Conservation (phyloP, 2,888 invertebrate genomes). For the Eugnorisma glareosa region DNA sequence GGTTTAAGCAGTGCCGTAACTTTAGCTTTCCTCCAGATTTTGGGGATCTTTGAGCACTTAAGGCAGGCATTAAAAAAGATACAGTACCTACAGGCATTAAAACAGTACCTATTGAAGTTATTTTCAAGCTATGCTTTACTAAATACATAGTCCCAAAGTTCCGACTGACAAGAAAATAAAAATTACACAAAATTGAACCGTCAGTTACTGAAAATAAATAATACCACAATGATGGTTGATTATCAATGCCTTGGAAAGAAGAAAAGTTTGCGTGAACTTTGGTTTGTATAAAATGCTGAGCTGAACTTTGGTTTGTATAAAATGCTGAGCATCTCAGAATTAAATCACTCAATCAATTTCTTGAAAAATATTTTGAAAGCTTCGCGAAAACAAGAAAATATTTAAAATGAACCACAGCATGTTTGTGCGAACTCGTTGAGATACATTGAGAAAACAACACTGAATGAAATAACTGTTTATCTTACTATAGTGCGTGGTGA, state of each 20-base stretch:
- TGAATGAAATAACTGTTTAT: constrained; percentile 39
- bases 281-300: constrained; percentile 29
- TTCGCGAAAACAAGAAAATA: constrained; percentile 41
- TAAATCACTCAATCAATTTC: constrained; percentile 41
- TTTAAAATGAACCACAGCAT: constrained; percentile 32
- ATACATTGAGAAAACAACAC: constrained; percentile 19
- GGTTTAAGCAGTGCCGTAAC: too few relatives aligned
- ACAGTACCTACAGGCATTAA: too few relatives aligned
- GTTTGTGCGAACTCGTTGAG: constrained; percentile 14
- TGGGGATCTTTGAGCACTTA: too few relatives aligned
- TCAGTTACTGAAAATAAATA: not conserved
- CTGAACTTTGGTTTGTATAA: too few relatives aligned
- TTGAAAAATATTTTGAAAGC: constrained; percentile 55
- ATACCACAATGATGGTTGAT: not conserved
- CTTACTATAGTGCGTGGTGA: constrained; percentile 2
- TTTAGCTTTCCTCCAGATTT: too few relatives aligned
- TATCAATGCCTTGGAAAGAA: not conserved
- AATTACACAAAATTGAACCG: not conserved
- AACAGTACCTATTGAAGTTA: not conserved
- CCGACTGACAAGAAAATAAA: not conserved
- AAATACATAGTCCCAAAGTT: not conserved
- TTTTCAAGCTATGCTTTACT: not conserved
- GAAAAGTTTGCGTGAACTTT: not conserved
- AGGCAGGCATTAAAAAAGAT: too few relatives aligned
- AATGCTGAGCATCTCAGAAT: constrained; percentile 35